Conservation (phyloP, 2,113 vertebrate species). For the Naja naja region DNA sequence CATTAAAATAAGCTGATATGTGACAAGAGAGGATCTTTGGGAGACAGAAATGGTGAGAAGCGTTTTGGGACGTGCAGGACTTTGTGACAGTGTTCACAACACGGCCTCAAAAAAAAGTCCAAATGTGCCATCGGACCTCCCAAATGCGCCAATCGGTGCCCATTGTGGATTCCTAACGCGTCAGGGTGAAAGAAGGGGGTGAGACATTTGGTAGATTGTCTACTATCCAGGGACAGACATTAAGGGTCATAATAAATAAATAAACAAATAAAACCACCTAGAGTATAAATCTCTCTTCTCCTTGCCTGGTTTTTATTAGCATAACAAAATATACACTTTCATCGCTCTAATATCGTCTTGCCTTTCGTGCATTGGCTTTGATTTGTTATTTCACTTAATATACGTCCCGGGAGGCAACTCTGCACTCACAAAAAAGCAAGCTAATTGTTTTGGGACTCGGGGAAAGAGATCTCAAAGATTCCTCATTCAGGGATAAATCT, state of each 20-base stretch:
- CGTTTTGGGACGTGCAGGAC: neutral
- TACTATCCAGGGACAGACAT: neutral
- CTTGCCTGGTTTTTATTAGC: neutral
- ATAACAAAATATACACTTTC: neutral
- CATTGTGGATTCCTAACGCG: neutral
- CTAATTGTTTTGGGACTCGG: neutral
- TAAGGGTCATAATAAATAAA: neutral
- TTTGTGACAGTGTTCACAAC: neutral
- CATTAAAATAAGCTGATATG: neutral
- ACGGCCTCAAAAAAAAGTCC: neutral
- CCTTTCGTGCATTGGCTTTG: neutral
- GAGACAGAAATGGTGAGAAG: neutral
- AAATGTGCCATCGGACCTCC: neutral
- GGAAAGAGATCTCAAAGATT: neutral
- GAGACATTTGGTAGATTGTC: neutral
- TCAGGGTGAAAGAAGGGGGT: neutral
- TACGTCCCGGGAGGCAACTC: neutral
- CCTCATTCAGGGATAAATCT: neutral
- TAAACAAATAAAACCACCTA: neutral
- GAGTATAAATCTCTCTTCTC: neutral
- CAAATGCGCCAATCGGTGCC: neutral
- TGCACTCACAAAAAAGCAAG: neutral
- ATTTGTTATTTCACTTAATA: neutral
- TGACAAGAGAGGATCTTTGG: neutral
- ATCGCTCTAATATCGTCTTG: neutral